Base-by-base conservation (phyloP, 1,140 invertebrate species). In the Samia ricini region DNA sequence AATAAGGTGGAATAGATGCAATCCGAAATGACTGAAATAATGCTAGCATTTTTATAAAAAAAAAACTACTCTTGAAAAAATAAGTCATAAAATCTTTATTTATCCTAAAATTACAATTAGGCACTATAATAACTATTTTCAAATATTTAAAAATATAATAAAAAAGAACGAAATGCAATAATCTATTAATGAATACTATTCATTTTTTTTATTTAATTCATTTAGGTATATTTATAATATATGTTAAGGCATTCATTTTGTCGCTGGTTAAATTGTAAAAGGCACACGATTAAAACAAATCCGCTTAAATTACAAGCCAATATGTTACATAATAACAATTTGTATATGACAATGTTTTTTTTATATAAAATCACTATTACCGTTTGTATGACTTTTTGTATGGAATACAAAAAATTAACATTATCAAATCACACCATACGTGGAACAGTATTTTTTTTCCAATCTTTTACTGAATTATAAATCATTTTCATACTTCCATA, bases 71-170 rank as follows among this genome's bases (percentile, higher is more conserved):
- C 1, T 1, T 29, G 56, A 51, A 63, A 63, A 61, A 60, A 58
- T 72, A 72, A 72, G 63, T 66, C 66, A 72, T 72, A 63, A 56
- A 59, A 49, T 66, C 51, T 63, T 55, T 67, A 64, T 61, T 56
- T 60, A 64, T 55, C 62, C 58, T 60, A 63, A 60, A n/a, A 36
- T 42, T 58, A 55, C 48, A 29, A 61, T 56, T 71, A 71, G 69
- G 63, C 66, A 72, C 64, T 64, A 69, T 54, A 66, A 52, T 62
- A 61, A 29, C 26, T 29, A 29, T 56, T 54, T 58, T 71, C 63
- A 67, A 67, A 64, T 5, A 29, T 29, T 29, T 29, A 29, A 29
- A 8, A 2, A 66, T 52, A 72, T 56, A 56, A 33, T 59, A 56
- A n/a, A n/a, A 29, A 29, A 56, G 61, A 64, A 63, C 26, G 20